Conservation (phyloP, 2,888 invertebrate species). For the Diadegma fenestrale region DNA sequence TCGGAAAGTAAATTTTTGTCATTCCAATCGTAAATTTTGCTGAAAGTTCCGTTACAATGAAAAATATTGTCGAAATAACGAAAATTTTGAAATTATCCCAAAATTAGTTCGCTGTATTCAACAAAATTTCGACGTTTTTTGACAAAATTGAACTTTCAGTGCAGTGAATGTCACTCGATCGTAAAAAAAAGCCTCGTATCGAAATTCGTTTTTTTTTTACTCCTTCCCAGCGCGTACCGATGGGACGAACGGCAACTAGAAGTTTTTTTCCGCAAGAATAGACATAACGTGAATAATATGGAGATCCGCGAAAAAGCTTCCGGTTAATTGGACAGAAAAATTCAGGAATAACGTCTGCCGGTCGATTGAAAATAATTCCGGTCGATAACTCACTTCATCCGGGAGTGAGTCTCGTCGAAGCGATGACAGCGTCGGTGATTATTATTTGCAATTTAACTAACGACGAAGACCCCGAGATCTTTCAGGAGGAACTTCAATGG, state of each 20-base stretch:
- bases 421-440: not conserved
- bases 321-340: constrained; percentile 40
- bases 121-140: too few relatives aligned
- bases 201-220: not conserved
- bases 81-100: too few relatives aligned
- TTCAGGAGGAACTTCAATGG: constrained; percentile 1
- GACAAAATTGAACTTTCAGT: too few relatives aligned
- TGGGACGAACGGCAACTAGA: not conserved
- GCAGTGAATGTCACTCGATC: not conserved
- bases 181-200: not conserved
- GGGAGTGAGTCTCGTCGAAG: not conserved
- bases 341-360: not conserved
- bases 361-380: constrained; percentile 26
- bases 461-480: constrained; percentile 9
- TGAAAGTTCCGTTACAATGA: too few relatives aligned
- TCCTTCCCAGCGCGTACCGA: not conserved
- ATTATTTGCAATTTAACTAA: constrained; percentile 19
- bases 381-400: constrained; percentile 16
- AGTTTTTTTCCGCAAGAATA: constrained; percentile 1
- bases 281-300: not conserved
- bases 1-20: too few relatives aligned
- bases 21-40: too few relatives aligned
- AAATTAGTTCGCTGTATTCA: too few relatives aligned
- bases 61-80: too few relatives aligned
- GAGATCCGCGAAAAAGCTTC: not conserved